Base-by-base conservation (phyloP, 2,797 vertebrate genomes). In the Acipenser ruthenus region DNA sequence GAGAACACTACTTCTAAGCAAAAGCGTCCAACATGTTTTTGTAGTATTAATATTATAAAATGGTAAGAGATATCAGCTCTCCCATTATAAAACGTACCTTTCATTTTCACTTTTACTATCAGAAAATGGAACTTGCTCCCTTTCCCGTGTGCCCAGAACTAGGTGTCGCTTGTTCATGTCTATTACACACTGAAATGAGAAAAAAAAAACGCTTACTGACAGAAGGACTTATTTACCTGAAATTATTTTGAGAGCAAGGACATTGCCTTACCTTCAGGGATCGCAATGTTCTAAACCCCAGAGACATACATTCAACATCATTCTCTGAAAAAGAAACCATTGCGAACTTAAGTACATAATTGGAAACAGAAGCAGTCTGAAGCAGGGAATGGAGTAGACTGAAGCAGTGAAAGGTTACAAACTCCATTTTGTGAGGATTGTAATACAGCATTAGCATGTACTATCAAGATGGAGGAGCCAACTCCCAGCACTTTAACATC, bases 121-220 rank as follows among this genome's bases (percentile, higher is more conserved):
- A 74, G 76, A 74, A 72, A 95, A 93, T 0, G 89, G 87, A 65
- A 95, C 84, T 74, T 91, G 86, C 72, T 91, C 91, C 72, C 85
- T 88, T 8, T 86, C 81, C 1, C 9, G 75, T 73, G 87, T 87
- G 62, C 93, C 93, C 75, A 95, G 78, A 66, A 92, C 65, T 5
- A 95, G 77, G 60, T 89, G 86, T 67, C 89, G 87, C 73, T 92
- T 91, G 71, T 94, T 93, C 74, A 88, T 86, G 72, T 95, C 92
- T 77, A 95, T 93, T 52, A 94, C 82, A 68, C 89, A 91, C 93
- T 95, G 77, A 64, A 78, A 81, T 70, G 73, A 73, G 3, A 78
- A 18, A 7, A 61, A 3, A 60, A 5, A 47, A 52, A 64, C 10
- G 10, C 65, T 48, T 11, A 56, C 37, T 74, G 37, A 37, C 5